A percentile compares a stretch with the other conserved stretches of the same genome.
Evolutionary conservation across 2,888 invertebrate species (phyloP).

Genomic region (Tinea semifulvella): DNA sequence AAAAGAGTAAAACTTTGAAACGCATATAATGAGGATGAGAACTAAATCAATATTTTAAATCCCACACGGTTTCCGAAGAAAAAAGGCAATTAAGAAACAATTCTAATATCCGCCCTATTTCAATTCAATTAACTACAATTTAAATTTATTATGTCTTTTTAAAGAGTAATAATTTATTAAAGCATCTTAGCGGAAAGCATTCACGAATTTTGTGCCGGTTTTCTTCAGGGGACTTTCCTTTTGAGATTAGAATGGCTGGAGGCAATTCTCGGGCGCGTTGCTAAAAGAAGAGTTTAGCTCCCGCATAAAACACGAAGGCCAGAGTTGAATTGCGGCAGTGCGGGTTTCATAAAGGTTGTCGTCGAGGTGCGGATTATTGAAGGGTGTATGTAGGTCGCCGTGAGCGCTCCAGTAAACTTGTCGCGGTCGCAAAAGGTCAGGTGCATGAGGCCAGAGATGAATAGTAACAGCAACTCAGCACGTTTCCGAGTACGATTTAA

Average conservation of each 20-base stretch:
- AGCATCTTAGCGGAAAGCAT: too few species aligned
- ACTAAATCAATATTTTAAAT: too few species aligned
- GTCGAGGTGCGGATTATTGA: slow-evolving; percentile 13
- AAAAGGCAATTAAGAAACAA: too few species aligned
- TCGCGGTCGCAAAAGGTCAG: slow-evolving; percentile 61
- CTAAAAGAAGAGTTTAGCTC: neutral
- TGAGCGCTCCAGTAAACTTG: slow-evolving; percentile 59
- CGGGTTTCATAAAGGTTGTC: slow-evolving; percentile 8
- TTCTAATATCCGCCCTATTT: too few species aligned
- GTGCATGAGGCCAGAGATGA: slow-evolving; percentile 59
- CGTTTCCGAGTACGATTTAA: slow-evolving; percentile 31
- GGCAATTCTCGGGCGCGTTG: neutral
- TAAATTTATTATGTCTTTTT: too few species aligned
- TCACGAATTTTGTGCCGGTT: slow-evolving; percentile 2
- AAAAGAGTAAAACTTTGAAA: too few species aligned
- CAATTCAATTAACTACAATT: too few species aligned
- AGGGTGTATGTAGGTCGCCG: slow-evolving; percentile 51
- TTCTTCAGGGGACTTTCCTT: neutral
- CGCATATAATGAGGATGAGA: too few species aligned
- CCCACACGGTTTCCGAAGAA: too few species aligned
- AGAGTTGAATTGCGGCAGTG: slow-evolving; percentile 10
- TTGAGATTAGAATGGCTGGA: slow-evolving; percentile 7
- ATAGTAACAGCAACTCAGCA: slow-evolving; percentile 27
- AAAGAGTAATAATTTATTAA: too few species aligned
- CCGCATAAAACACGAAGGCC: slow-evolving; percentile 6